Evolutionary conservation across 1,140 invertebrate genomes (phyloP), one percentile per base, ranked within the genome.

Genomic region (Drosophila pectinifera): DNA sequence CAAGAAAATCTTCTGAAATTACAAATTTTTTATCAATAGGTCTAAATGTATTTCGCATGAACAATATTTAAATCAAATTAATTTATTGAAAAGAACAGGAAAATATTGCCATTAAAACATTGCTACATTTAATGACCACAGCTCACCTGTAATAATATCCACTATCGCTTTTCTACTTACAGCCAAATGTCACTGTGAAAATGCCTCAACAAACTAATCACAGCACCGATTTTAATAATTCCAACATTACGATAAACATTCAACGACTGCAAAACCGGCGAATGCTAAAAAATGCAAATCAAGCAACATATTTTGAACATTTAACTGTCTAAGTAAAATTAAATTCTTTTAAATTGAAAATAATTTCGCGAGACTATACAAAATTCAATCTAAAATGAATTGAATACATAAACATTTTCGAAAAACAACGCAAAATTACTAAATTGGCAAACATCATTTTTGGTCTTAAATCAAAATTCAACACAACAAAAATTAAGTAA

Each of bases 171-270:
- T 22, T 78, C 22, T 72, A 53, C 8, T 84, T 84, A 5, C 76
- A 88, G 83, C 62, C 84, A 76, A 89, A 88, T 88, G 83, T 83
- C 72, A 83, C 72, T 88, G 83, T 88, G 79, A 88, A 88, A 88
- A 88, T 88, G 83, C 72, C 84, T 83, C 69, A 46, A 67, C 54
- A 62, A 82, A 79, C 70, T 46, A 84, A 83, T 58, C 42, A 64
- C 57, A 65, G 64, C 31, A 61, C 58, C 54, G 78, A 75, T 61
- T 75, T 41, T 34, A 65, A 56, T 56, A 65, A 64, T 61, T 72
- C 36, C 36, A 64, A 63, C 53, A 57, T 69, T 39, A 64, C 67
- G 38, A 59, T 36, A 54, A 76, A 45, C 61, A 45, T 68, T 64
- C 70, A 75, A 51, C 78, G 69, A 43, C 77, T 59, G n/a, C 58